Conservation (phyloP, 2,113 vertebrate species). For the Melanocharis versteri region DNA sequence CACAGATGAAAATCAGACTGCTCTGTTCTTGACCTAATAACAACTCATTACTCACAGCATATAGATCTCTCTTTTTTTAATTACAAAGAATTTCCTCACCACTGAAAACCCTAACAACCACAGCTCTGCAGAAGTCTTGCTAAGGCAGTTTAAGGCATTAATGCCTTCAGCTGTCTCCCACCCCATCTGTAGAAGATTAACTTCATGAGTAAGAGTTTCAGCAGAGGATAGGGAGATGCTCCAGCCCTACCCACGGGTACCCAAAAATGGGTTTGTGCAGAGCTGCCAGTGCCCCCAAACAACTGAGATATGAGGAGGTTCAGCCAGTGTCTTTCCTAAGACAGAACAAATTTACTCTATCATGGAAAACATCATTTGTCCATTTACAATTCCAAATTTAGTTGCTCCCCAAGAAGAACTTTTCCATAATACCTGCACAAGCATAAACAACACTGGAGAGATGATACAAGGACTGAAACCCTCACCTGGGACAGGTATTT, state of each 20-base stretch:
- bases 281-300: not conserved
- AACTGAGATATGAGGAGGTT: not conserved
- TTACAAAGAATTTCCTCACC: not conserved
- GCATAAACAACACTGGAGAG: not conserved
- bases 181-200: not conserved
- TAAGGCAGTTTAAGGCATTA: not conserved
- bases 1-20: not conserved
- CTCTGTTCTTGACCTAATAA: not conserved
- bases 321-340: not conserved
- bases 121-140: not conserved
- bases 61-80: not conserved
- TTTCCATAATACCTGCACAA: not conserved
- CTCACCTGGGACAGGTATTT: not conserved
- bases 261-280: not conserved
- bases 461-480: not conserved
- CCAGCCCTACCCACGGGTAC: not conserved
- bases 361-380: not conserved
- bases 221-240: not conserved
- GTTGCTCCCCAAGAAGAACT: not conserved
- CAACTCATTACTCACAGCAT: not conserved
- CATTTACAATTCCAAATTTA: not conserved
- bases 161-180: not conserved
- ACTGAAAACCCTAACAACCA: not conserved
- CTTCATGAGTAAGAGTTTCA: fast-evolving
- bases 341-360: not conserved